Evolutionary conservation across 2,888 invertebrate genomes (phyloP).

Genomic region (Enchytraeus crypticus): DNA sequence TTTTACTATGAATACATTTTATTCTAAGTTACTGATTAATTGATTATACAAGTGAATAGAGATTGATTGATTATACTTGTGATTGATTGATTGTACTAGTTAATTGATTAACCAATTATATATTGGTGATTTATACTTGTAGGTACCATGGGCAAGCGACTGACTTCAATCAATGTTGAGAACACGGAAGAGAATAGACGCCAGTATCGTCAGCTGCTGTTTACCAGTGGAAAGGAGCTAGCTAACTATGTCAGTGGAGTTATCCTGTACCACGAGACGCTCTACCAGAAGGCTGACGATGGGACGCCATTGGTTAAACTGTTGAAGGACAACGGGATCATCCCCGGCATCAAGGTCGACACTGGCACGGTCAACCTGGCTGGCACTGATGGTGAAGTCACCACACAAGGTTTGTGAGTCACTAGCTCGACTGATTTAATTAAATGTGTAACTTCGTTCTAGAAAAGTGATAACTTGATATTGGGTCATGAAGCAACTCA

Average conservation of each 20-base stretch:
- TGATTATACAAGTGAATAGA: too few relatives aligned
- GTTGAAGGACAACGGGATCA: conserved; percentile 41
- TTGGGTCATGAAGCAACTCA: neutral
- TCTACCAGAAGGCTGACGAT: conserved; percentile 84
- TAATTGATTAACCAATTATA: too few relatives aligned
- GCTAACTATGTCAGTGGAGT: conserved; percentile 77
- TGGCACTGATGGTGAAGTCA: conserved; percentile 88
- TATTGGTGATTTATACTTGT: too few relatives aligned
- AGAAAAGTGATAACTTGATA: neutral
- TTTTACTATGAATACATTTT: too few relatives aligned
- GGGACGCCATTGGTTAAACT: conserved; percentile 48
- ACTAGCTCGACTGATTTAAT: neutral
- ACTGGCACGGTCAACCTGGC: conserved; percentile 87
- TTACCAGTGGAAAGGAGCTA: conserved; percentile 61
- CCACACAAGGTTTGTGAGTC: conserved; percentile 81
- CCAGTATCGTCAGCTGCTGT: conserved; percentile 76
- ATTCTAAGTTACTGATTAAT: too few relatives aligned
- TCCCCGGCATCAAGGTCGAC: conserved; percentile 63
- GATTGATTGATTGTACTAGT: too few relatives aligned
- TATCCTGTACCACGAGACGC: conserved; percentile 95
- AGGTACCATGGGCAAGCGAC: conserved; percentile 78
- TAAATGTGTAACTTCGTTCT: neutral
- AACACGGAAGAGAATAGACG: conserved; percentile 87
- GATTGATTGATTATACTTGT: too few relatives aligned
- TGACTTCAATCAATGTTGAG: conserved; percentile 77